Evolutionary conservation across 2,888 invertebrate species (phyloP).

Genomic region (Gari tellinella): DNA sequence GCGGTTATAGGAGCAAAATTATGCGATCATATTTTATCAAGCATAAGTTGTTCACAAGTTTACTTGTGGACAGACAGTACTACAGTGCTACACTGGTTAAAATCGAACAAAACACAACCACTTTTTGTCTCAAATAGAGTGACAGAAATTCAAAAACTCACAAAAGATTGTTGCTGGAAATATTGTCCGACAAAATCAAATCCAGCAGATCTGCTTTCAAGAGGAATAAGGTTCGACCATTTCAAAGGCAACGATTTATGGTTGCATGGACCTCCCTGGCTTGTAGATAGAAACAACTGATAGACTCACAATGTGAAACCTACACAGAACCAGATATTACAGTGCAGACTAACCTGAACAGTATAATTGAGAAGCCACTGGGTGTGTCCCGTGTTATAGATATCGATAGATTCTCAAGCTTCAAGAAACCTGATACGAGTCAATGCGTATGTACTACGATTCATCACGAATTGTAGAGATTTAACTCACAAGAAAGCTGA

Average conservation of each 20-base stretch:
- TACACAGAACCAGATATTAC: too few species aligned
- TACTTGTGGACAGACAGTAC: slow-evolving; percentile 26
- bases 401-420: too few species aligned
- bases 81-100: slow-evolving; percentile 23
- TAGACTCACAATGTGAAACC: too few species aligned
- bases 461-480: slow-evolving; percentile 2
- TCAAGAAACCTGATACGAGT: slow-evolving; percentile 1
- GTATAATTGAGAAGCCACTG: too few species aligned
- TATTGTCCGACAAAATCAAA: slow-evolving; percentile 18
- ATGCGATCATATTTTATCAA: slow-evolving; percentile 2
- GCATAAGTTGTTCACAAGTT: background rate
- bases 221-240: slow-evolving; percentile 3
- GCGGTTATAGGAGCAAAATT: slow-evolving; percentile 9
- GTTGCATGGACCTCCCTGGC: slow-evolving; percentile 21
- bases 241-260: slow-evolving; percentile 14
- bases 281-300: too few species aligned
- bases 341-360: too few species aligned
- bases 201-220: slow-evolving; percentile 18
- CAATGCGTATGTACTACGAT: slow-evolving; percentile 15
- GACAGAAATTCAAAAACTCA: slow-evolving; percentile 12
- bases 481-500: too few species aligned
- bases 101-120: slow-evolving; percentile 3
- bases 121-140: slow-evolving; percentile 18
- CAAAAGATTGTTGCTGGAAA: background rate
- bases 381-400: too few species aligned